Evolutionary conservation across 1,140 invertebrate species (phyloP).

Genomic region (Holcopasites calliopsidis): DNA sequence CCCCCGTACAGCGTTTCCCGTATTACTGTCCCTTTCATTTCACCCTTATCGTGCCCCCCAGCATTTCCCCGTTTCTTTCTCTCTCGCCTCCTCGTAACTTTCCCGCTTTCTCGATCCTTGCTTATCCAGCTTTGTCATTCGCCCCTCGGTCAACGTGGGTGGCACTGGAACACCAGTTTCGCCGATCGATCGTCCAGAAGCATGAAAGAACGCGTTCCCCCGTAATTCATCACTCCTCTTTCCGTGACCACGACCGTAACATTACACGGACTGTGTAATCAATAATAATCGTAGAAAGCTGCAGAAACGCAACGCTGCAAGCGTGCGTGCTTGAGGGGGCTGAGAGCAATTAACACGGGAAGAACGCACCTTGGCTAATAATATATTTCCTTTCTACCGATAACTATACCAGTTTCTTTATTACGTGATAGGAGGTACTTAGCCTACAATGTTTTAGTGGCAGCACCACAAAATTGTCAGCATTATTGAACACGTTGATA

Average conservation of each 20-base stretch:
- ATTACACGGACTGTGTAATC: neutral
- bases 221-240: constrained; percentile 52
- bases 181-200: constrained; percentile 50
- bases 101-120: neutral
- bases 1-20: neutral
- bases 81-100: no score
- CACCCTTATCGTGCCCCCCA: neutral
- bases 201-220: constrained; percentile 46
- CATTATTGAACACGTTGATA: no score
- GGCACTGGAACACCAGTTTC: constrained; percentile 9
- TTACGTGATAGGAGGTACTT: no score
- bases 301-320: neutral
- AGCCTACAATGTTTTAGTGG: no score
- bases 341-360: neutral
- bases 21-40: neutral
- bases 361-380: neutral
- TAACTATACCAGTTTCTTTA: no score
- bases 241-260: constrained; percentile 25
- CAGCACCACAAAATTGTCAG: no score
- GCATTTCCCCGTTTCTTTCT: neutral
- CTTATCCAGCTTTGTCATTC: neutral
- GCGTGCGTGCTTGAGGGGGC: no score
- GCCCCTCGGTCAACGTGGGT: constrained; percentile 27
- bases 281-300: constrained; percentile 7
- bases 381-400: no score